Conservation (phyloP, 2,797 vertebrate species). For the Hylomyscus alleni region DNA sequence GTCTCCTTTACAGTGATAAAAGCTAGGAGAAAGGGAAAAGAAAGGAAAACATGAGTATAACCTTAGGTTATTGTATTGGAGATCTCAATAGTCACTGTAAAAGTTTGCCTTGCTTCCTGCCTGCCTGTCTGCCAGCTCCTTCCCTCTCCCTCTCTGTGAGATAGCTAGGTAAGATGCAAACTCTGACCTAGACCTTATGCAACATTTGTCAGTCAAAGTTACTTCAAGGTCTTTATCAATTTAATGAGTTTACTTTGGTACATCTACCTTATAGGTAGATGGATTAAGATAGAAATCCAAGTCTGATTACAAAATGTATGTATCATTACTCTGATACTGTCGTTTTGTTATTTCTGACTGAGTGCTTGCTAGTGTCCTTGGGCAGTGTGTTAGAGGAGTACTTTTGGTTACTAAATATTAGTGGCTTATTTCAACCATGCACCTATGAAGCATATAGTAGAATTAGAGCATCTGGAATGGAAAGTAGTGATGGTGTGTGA, state of each 20-base stretch:
- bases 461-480: background rate
- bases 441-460: background rate
- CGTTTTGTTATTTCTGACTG: background rate
- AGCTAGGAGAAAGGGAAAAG: conserved; percentile 1
- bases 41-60: background rate
- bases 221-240: background rate
- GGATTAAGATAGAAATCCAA: background rate
- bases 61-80: background rate
- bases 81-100: background rate
- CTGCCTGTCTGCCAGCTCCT: background rate
- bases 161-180: background rate
- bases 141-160: background rate
- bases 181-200: background rate
- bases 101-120: background rate
- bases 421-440: background rate
- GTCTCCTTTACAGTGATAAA: background rate
- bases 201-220: background rate
- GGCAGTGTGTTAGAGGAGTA: background rate
- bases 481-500: background rate
- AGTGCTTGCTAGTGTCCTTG: background rate
- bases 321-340: background rate
- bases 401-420: background rate
- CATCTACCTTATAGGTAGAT: background rate
- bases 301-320: background rate
- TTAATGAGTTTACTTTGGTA: background rate